A percentile compares a stretch with the other conserved stretches of the same genome.
Conservation (phyloP, 2,888 invertebrate species). For the Luperina testacea region DNA sequence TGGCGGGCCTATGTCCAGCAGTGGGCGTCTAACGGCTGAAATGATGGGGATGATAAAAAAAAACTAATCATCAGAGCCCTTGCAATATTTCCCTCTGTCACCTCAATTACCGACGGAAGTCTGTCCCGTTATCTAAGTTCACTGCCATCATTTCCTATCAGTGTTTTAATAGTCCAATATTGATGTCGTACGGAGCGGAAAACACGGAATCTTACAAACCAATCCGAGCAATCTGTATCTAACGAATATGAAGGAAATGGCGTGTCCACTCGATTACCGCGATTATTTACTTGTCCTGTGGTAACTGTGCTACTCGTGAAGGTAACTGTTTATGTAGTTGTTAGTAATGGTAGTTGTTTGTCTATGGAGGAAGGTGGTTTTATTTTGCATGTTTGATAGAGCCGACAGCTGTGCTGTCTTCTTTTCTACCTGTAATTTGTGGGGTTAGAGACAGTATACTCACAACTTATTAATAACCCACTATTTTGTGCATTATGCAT, state of each 20-base stretch:
- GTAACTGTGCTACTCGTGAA: slow-evolving; percentile 22
- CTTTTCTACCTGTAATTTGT: not conserved
- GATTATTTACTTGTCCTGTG: slow-evolving; percentile 44
- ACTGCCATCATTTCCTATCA: not conserved
- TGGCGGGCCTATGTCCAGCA: too few relatives aligned
- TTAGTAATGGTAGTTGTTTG: not conserved
- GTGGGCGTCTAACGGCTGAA: too few relatives aligned
- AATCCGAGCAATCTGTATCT: slow-evolving; percentile 44
- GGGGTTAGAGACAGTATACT: too few relatives aligned
- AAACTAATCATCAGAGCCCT: not conserved
- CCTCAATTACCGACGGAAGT: not conserved
- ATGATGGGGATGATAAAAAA: too few relatives aligned
- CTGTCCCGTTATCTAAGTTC: not conserved
- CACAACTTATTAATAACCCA: too few relatives aligned
- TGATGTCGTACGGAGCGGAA: slow-evolving; percentile 48
- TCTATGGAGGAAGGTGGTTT: not conserved
- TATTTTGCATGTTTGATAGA: slow-evolving; percentile 11
- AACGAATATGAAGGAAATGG: slow-evolving; percentile 60
- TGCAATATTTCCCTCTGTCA: not conserved
- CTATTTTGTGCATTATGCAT: too few relatives aligned
- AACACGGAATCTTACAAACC: slow-evolving; percentile 28
- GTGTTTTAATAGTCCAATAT: not conserved
- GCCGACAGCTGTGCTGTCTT: not conserved
- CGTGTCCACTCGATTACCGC: slow-evolving; percentile 46
- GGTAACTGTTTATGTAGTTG: slow-evolving; percentile 30